Conservation (phyloP, 2,797 vertebrate genomes). For the Botia kubotai region DNA sequence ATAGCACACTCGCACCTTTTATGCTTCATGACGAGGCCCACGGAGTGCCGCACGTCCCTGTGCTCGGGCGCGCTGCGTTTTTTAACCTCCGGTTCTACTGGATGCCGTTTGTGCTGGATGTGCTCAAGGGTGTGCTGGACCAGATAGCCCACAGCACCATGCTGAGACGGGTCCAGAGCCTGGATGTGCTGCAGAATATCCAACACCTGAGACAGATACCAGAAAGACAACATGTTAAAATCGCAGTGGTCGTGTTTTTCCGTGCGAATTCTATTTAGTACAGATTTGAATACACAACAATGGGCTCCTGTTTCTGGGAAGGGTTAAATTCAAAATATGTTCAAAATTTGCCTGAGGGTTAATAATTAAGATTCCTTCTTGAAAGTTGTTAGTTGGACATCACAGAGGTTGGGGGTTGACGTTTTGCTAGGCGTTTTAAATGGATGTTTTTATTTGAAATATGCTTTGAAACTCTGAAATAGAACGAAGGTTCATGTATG, state of each 20-base stretch:
- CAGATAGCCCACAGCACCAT: constrained; percentile 93
- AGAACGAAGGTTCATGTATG: too few species aligned
- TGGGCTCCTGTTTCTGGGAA: too few species aligned
- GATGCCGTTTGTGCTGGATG: constrained; percentile 93
- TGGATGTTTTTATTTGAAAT: too few species aligned
- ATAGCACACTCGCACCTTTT: constrained; percentile 82
- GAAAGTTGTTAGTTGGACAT: too few species aligned
- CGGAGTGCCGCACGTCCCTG: constrained; percentile 88
- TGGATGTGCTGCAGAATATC: constrained; percentile 98
- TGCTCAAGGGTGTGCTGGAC: constrained; percentile 97
- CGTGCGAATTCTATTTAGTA: background rate
- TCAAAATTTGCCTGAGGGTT: too few species aligned
- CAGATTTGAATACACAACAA: background rate
- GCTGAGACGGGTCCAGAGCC: constrained; percentile 93
- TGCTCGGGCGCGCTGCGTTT: constrained; percentile 86
- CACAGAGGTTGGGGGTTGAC: too few species aligned
- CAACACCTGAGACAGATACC: constrained; percentile 81
- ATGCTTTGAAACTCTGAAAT: too few species aligned
- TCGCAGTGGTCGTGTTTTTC: background rate
- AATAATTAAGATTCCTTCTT: too few species aligned
- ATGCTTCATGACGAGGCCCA: constrained; percentile 96
- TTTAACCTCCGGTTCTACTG: constrained; percentile 88
- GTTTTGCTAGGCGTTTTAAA: too few species aligned
- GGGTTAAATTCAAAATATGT: too few species aligned
- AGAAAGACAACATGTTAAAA: background rate